Evolutionary conservation across 23 tunicate species (phyloP).

Genomic region (Phallusia fumigata): DNA sequence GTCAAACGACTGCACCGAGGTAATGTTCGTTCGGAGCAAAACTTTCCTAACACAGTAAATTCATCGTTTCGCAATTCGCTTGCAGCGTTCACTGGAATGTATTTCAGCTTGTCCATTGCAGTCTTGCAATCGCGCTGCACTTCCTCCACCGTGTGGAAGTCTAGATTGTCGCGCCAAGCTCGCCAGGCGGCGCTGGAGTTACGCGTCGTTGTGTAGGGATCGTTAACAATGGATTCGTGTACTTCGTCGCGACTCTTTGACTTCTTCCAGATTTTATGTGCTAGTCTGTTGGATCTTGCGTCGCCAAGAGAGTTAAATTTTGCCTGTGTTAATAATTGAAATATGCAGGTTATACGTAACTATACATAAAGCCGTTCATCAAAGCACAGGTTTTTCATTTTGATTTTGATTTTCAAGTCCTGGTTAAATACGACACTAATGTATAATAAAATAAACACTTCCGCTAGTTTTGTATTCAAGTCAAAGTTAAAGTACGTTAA

Average conservation of each 20-base stretch:
- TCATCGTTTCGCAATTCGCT: not conserved
- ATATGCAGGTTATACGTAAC: not conserved
- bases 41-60: not conserved
- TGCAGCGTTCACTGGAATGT: not conserved
- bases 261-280: not conserved
- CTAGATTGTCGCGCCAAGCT: not conserved
- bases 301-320: not conserved
- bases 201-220: conserved; percentile 38
- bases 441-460: too few species aligned
- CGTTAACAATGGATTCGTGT: conserved; percentile 13
- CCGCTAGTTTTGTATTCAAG: too few species aligned
- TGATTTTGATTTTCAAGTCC: not conserved
- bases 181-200: conserved; percentile 45
- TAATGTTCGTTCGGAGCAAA: not conserved
- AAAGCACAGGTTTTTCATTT: too few species aligned
- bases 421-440: not conserved
- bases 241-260: not conserved
- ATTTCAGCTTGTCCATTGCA: not conserved
- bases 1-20: not conserved
- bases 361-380: too few species aligned
- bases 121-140: conserved; percentile 20
- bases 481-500: too few species aligned
- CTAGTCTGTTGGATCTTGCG: not conserved
- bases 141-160: conserved; percentile 17
- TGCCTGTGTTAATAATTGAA: not conserved